phyloP scores from a whole-genome alignment of 2,888 invertebrate species.

The Encarsia formosa region DNA sequence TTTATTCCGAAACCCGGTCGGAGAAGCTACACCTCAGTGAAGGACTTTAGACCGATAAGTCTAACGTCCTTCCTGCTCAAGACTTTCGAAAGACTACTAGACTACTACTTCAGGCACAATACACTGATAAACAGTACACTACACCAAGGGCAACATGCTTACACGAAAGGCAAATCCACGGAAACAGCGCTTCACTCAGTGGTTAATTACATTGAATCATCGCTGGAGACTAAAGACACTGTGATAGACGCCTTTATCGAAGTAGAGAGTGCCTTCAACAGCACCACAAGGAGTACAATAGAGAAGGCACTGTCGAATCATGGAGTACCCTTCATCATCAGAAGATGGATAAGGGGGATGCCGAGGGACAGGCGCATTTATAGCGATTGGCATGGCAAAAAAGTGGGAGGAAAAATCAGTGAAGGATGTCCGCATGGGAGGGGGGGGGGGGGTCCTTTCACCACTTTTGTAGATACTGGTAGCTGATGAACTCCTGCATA shows the following conservation, averaged over 20 bases:
- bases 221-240: no score
- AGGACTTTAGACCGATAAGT: no score
- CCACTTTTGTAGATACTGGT: not conserved
- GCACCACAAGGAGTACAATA: conserved; percentile 14
- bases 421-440: not conserved
- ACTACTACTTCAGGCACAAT: conserved; percentile 23
- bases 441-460: no score
- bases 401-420: not conserved
- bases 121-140: conserved; percentile 9
- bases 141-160: conserved; percentile 27
- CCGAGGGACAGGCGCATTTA: no score
- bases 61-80: not conserved
- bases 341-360: no score
- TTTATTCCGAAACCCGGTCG: no score
- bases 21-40: no score
- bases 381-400: no score
- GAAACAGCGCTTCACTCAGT: conserved; percentile 21
- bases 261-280: conserved; percentile 27
- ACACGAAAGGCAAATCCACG: conserved; percentile 26
- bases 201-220: conserved; percentile 20
- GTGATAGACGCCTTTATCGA: conserved; percentile 26
- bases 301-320: no score
- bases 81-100: conserved; percentile 23
- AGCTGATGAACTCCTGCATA: no score
- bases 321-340: no score